Evolutionary conservation across 2,888 invertebrate genomes (phyloP).

Genomic region (Reticulitermes lucifugus): DNA sequence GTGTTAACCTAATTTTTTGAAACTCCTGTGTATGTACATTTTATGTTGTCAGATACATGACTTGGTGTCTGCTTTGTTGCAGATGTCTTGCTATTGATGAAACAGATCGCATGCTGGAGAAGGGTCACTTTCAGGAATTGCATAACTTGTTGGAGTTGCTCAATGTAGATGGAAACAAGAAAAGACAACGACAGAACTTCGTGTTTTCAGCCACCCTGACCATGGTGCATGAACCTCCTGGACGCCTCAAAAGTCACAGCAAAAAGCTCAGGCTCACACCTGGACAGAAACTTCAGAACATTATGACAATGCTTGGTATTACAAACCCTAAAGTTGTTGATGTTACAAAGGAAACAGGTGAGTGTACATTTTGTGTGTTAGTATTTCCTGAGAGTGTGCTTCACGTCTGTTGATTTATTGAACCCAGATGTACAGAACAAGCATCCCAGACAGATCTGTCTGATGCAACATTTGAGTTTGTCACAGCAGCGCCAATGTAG

Average conservation of each 20-base stretch:
- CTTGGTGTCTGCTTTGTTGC: slow-evolving; percentile 44
- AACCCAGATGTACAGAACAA: too few species aligned
- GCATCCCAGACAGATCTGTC: too few species aligned
- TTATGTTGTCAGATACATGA: not conserved
- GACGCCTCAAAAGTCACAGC: slow-evolving; percentile 66
- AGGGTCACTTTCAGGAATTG: slow-evolving; percentile 95
- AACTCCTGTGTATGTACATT: too few species aligned
- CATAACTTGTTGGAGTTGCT: slow-evolving; percentile 82
- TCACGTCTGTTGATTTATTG: too few species aligned
- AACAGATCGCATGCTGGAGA: slow-evolving; percentile 98
- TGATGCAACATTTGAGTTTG: too few species aligned
- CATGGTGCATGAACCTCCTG: slow-evolving; percentile 86
- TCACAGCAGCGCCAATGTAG: too few species aligned
- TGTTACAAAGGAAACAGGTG: slow-evolving; percentile 83
- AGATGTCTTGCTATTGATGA: slow-evolving; percentile 97
- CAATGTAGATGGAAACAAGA: slow-evolving; percentile 74
- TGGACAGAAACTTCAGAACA: slow-evolving; percentile 79
- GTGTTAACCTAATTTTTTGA: too few species aligned
- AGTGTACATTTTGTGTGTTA: not conserved
- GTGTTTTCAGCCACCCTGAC: slow-evolving; percentile 98
- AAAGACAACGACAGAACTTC: slow-evolving; percentile 84
- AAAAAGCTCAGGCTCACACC: slow-evolving; percentile 66
- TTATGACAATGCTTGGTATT: slow-evolving; percentile 86
- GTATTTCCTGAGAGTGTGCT: too few species aligned
- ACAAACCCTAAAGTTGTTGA: slow-evolving; percentile 94